phyloP scores from a whole-genome alignment of 2,113 vertebrate species.

The Thunnus maccoyii region DNA sequence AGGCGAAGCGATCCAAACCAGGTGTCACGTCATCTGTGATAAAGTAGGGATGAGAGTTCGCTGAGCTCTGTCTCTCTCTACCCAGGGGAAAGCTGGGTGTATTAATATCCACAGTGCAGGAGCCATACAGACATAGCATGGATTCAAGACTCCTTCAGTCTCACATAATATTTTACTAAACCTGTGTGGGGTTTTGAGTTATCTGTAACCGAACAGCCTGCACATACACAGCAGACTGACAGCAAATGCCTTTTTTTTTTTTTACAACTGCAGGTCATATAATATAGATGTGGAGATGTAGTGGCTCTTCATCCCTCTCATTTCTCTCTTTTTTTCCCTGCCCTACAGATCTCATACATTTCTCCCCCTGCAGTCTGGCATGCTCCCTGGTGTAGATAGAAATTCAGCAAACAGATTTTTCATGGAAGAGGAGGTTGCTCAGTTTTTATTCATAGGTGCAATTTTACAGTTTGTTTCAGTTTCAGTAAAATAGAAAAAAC shows the following conservation, averaged over 20 bases:
- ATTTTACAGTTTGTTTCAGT: background rate
- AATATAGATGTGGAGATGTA: slow-evolving; percentile 51
- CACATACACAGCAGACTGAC: slow-evolving; percentile 25
- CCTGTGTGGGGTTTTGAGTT: slow-evolving; percentile 29
- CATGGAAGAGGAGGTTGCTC: background rate
- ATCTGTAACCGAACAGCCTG: slow-evolving; percentile 36
- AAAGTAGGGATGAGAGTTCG: slow-evolving; percentile 42
- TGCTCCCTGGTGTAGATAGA: background rate
- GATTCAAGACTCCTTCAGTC: slow-evolving; percentile 28
- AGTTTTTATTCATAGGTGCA: slow-evolving; percentile 11
- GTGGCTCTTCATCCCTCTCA: slow-evolving; percentile 40
- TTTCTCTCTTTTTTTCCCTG: slow-evolving; percentile 9
- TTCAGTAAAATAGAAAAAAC: background rate
- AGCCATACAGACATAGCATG: background rate
- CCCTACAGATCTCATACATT: slow-evolving; percentile 33
- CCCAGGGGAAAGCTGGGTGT: slow-evolving; percentile 37
- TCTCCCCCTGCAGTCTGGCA: background rate
- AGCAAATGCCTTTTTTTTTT: slow-evolving; percentile 20
- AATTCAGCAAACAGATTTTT: slow-evolving; percentile 34
- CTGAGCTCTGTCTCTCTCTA: slow-evolving; percentile 22
- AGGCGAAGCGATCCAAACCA: slow-evolving; percentile 54
- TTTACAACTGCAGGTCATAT: slow-evolving; percentile 29
- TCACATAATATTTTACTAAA: slow-evolving; percentile 47
- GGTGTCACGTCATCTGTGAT: slow-evolving; percentile 46
- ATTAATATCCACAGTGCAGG: slow-evolving; percentile 57